Base-by-base conservation (phyloP, 2,113 vertebrate species). In the Gasterosteus nipponicus region DNA sequence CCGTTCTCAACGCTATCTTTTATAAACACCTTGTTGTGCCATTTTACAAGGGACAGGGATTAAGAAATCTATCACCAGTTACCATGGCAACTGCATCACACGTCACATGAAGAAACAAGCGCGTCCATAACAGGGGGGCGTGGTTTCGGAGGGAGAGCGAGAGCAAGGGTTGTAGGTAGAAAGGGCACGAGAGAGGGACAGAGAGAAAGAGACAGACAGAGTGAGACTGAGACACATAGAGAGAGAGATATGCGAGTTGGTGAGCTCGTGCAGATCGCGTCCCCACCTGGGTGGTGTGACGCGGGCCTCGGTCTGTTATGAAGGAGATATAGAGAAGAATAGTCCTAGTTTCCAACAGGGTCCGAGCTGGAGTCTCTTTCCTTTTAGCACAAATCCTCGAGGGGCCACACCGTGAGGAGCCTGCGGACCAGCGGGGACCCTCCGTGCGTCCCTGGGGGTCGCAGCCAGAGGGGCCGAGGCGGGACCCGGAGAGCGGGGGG, bases 61-160 rank as follows among this genome's bases (percentile, higher is more conserved):
- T 44, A 67, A 49, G 3, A 58, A 73, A 54, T 64, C 65, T 12
- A 69, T 69, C 67, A 69, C 0, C 46, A 49, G 79, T 89, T 83
- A 54, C 85, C 75, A 87, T 83, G 73, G 83, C 72, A 89, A 87
- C 85, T 57, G 54, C 1, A 26, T 64, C 1, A 71, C 44, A 87
- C 79, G 85, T 87, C 79, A 83, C 38, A 33, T n/a, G 42, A 58
- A 39, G 69, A 51, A 33, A 42, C 16, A 54, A 67, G 65, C 77
- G 53, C 47, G 73, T 62, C 57, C 58, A 59, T 38, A 2, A 8
- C 4, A 19, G 9, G 62, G 18, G 18, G 80, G 84, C 74, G 81
- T 73, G 81, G 79, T 14, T 60, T 73, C 33, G 5, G 26, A 61
- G 22, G 31, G 35, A 9, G 16, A 7, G 61, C 0, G 49, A 44